phyloP scores from a whole-genome alignment of 2,797 vertebrate genomes.

The Thalassophryne amazonica region DNA sequence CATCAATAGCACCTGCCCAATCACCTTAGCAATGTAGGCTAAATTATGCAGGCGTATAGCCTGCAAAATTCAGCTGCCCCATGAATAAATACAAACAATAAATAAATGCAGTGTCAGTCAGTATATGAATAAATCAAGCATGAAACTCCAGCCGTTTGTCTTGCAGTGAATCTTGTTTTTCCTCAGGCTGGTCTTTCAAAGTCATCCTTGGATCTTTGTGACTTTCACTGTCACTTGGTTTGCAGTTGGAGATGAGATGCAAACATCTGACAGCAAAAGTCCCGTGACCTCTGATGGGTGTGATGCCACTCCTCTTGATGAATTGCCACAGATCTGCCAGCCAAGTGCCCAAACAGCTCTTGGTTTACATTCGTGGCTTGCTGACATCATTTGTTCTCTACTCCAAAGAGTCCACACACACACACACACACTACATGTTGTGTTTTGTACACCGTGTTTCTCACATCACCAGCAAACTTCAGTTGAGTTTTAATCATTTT shows the following conservation, averaged over 20 bases:
- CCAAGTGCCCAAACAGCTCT: conserved; percentile 30
- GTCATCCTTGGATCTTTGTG: conserved; percentile 8
- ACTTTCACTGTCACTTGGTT: conserved; percentile 20
- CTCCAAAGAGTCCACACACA: conserved; percentile 18
- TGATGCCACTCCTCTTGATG: conserved; percentile 13
- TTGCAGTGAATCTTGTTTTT: conserved; percentile 43
- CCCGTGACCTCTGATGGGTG: conserved; percentile 12
- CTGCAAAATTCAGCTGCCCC: conserved; percentile 70
- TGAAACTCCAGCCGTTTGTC: conserved; percentile 31
- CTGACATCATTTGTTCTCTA: conserved; percentile 42
- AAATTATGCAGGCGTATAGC: conserved; percentile 51
- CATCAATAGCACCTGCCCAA: conserved; percentile 41
- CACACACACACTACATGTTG: conserved; percentile 37
- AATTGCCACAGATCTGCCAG: conserved; percentile 7
- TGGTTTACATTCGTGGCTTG: conserved; percentile 63
- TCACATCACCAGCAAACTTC: conserved; percentile 17
- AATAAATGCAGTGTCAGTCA: conserved; percentile 74
- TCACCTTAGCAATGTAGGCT: conserved; percentile 34
- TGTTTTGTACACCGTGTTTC: conserved; percentile 24
- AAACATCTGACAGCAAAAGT: conserved; percentile 8
- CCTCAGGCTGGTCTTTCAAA: conserved; percentile 26
- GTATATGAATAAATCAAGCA: conserved; percentile 77
- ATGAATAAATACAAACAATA: conserved; percentile 81
- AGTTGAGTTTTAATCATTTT: conserved; percentile 14
- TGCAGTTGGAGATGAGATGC: background rate